These are phyloP conservation scores for Sebastes iracundus DNA, from an alignment of 2,797 vertebrate species.

Conservation along the genomic window DNA sequence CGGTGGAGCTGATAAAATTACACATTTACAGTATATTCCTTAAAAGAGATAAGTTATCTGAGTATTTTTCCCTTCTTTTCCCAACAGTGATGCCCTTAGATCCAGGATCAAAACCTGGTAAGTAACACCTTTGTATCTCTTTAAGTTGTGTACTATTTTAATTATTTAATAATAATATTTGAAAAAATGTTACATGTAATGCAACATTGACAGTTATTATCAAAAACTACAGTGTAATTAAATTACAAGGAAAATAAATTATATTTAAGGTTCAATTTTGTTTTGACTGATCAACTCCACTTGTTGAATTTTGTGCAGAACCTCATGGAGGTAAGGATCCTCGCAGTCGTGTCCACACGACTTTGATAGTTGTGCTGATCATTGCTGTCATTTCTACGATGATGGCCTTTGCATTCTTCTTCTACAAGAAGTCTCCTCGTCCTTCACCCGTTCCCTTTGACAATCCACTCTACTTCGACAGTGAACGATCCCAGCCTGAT, in stretches of 20 bases:
- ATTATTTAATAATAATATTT: neutral
- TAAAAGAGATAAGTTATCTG: neutral
- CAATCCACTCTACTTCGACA: conserved; percentile 74
- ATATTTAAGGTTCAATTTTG: neutral
- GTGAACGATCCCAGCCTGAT: conserved; percentile 66
- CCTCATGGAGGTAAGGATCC: accelerated
- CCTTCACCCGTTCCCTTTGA: conserved; percentile 66
- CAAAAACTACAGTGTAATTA: neutral
- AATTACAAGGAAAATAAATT: neutral
- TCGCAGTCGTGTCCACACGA: conserved; percentile 51
- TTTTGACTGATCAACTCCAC: neutral
- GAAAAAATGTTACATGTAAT: neutral
- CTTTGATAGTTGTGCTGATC: conserved; percentile 62
- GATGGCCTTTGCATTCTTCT: conserved; percentile 33
- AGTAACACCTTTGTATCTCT: conserved; percentile 21
- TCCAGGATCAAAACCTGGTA: conserved; percentile 5
- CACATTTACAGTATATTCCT: neutral
- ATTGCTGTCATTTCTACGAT: conserved; percentile 34
- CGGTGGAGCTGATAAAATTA: neutral
- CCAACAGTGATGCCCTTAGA: conserved; percentile 21
- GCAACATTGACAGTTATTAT: neutral
- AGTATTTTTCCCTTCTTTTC: neutral
- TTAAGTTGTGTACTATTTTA: neutral
- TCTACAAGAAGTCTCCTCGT: conserved; percentile 69
- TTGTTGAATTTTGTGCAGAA: conserved; percentile 39